phyloP scores from a whole-genome alignment of 2,113 vertebrate species.

The Pycnonotus jocosus region DNA sequence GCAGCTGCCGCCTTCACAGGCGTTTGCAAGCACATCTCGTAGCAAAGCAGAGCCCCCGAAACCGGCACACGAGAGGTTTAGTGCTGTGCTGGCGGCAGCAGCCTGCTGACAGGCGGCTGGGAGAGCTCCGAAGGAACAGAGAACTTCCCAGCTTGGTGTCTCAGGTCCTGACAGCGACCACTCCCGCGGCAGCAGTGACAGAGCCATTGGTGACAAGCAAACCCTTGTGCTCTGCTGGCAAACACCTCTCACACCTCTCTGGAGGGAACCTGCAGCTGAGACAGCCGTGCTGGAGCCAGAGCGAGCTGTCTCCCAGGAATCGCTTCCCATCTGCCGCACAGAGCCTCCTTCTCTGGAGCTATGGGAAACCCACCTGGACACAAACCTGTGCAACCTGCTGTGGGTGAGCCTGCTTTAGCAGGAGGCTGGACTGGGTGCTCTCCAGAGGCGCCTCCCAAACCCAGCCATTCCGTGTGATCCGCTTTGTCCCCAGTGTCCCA shows the following conservation, averaged over 20 bases:
- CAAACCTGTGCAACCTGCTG: neutral
- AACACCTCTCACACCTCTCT: accelerated
- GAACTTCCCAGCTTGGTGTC: neutral
- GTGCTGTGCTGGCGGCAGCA: neutral
- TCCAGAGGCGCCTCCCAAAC: neutral
- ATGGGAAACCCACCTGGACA: neutral
- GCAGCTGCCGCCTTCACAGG: neutral
- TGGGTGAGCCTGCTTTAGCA: neutral
- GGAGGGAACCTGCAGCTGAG: neutral
- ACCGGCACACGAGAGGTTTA: neutral
- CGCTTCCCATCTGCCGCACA: neutral
- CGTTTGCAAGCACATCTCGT: accelerated
- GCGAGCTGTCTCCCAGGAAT: neutral
- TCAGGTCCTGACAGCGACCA: neutral
- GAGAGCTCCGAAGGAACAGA: neutral
- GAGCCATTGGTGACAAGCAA: neutral
- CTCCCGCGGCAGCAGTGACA: neutral
- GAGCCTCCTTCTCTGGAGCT: neutral
- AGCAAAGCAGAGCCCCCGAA: neutral
- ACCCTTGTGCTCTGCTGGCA: neutral
- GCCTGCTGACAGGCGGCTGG: neutral
- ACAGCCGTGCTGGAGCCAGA: neutral
- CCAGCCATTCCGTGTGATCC: neutral
- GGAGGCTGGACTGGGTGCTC: neutral
- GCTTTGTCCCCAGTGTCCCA: neutral